A percentile compares a stretch with the other conserved stretches of the same genome.
These are phyloP conservation scores for Coecobrya sp. DNA, from an alignment of 2,888 invertebrate genomes.

Conservation along the genomic window DNA sequence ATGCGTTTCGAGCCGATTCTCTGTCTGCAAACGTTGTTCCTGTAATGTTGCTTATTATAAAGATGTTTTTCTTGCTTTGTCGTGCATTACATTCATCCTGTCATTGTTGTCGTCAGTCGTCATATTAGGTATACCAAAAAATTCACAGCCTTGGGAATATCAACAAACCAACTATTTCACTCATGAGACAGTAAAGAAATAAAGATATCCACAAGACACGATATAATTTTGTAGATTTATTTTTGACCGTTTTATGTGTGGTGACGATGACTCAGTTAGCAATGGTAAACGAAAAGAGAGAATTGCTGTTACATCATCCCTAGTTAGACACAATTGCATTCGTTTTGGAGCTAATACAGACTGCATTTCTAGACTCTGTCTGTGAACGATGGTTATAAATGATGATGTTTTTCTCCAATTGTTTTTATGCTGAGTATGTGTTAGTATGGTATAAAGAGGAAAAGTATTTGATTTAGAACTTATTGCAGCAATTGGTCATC, in stretches of 20 bases:
- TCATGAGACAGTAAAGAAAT: background rate
- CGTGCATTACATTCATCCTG: slow-evolving; percentile 46
- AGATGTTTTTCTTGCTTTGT: slow-evolving; percentile 36
- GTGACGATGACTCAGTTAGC: background rate
- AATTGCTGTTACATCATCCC: slow-evolving; percentile 43
- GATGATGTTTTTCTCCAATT: slow-evolving; percentile 13
- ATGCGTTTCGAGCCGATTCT: background rate
- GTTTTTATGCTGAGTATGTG: background rate
- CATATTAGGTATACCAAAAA: background rate
- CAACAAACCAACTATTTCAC: background rate
- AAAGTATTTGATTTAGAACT: slow-evolving; percentile 20
- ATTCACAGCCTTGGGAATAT: background rate
- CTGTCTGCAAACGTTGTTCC: background rate
- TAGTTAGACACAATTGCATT: background rate
- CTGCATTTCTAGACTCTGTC: background rate
- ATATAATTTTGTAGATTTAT: slow-evolving; percentile 12
- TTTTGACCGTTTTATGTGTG: background rate
- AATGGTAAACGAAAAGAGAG: slow-evolving; percentile 30
- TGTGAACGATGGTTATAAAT: background rate
- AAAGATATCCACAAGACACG: slow-evolving; percentile 5
- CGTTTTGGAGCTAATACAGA: background rate
- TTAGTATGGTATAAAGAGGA: background rate
- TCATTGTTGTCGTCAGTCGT: slow-evolving; percentile 29
- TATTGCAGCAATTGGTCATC: slow-evolving; percentile 27
- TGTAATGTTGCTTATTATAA: background rate